These are phyloP conservation scores for Bombus confusus DNA, from an alignment of 1,140 invertebrate genomes.

Conservation along the genomic window DNA sequence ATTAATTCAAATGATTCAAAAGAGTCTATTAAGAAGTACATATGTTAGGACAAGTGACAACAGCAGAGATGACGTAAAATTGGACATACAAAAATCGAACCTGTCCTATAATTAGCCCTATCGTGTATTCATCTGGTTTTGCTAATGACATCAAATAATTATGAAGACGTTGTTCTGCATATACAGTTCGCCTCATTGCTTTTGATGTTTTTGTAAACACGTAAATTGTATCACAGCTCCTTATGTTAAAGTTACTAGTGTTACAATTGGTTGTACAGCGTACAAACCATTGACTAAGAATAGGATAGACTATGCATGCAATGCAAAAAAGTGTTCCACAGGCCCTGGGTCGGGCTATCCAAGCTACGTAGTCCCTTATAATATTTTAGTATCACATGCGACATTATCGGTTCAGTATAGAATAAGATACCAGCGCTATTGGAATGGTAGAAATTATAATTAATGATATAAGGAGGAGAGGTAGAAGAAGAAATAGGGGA, in stretches of 20 bases:
- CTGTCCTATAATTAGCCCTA: conserved; percentile 87
- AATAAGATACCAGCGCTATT: too few relatives aligned
- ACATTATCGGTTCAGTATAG: too few relatives aligned
- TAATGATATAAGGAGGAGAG: too few relatives aligned
- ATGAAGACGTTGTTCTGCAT: conserved; percentile 80
- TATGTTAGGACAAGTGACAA: conserved; percentile 37
- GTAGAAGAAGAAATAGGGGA: too few relatives aligned
- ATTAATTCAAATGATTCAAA: neutral
- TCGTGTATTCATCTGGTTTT: conserved; percentile 83
- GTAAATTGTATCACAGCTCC: neutral
- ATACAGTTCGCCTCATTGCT: conserved; percentile 81
- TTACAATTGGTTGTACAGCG: too few relatives aligned
- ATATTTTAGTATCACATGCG: too few relatives aligned
- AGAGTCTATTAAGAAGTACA: conserved; percentile 16
- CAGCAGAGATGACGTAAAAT: conserved; percentile 25
- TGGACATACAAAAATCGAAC: conserved; percentile 77
- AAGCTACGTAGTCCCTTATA: too few relatives aligned
- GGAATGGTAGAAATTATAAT: too few relatives aligned
- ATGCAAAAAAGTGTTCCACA: too few relatives aligned
- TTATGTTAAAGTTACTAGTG: neutral
- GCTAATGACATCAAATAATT: conserved; percentile 80
- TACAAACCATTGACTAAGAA: too few relatives aligned
- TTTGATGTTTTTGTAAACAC: neutral
- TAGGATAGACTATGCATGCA: too few relatives aligned
- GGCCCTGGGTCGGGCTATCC: too few relatives aligned